Conservation (phyloP, 2,113 vertebrate genomes). For the Chitala chitala region DNA sequence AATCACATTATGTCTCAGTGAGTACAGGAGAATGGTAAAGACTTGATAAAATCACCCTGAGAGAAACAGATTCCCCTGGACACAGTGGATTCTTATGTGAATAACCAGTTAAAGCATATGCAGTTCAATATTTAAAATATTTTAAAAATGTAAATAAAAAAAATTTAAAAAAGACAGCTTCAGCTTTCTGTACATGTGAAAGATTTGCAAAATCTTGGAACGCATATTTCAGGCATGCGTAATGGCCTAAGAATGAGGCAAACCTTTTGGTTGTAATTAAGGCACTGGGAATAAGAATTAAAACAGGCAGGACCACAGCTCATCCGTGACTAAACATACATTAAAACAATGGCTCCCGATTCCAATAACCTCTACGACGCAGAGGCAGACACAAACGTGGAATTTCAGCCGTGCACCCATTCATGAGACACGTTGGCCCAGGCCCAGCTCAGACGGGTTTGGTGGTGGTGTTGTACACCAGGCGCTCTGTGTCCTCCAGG, state of each 20-base stretch:
- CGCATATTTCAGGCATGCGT: no score
- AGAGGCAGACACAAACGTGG: not conserved
- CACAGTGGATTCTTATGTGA: no score
- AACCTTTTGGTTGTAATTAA: not conserved
- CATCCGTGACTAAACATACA: not conserved
- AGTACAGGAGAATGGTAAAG: not conserved
- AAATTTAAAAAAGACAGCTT: no score
- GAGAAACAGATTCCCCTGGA: slow-evolving; percentile 5
- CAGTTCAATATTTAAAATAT: no score
- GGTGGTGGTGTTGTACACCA: slow-evolving; percentile 83
- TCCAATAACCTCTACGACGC: not conserved
- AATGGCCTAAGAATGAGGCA: no score
- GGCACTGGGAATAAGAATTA: not conserved
- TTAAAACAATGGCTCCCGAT: not conserved
- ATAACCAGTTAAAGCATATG: no score
- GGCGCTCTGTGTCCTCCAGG: slow-evolving; percentile 71
- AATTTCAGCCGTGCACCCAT: not conserved
- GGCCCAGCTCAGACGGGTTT: slow-evolving; percentile 73
- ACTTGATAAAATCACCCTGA: not conserved
- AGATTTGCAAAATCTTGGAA: no score
- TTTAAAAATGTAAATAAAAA: no score
- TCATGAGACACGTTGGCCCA: not conserved
- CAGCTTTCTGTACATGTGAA: no score
- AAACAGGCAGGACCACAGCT: not conserved
- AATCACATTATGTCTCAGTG: not conserved